Conservation (phyloP, 1,140 invertebrate genomes). For the Leptopilina boulardi region DNA sequence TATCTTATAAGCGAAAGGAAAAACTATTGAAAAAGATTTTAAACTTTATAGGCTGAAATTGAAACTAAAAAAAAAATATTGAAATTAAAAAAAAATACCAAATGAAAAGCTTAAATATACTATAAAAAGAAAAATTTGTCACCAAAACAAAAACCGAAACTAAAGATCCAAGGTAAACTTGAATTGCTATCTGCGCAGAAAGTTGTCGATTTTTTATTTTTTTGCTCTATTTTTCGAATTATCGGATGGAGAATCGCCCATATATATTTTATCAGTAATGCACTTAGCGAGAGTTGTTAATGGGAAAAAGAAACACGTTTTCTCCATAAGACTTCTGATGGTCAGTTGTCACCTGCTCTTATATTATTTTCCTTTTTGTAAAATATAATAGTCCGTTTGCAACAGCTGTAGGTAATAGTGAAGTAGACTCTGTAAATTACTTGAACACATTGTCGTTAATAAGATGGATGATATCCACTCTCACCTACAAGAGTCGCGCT, state of each 20-base stretch:
- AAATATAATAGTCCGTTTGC: not conserved
- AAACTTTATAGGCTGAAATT: too few relatives aligned
- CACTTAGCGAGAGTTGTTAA: slow-evolving; percentile 6
- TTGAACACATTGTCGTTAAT: slow-evolving; percentile 15
- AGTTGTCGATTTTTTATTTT: too few relatives aligned
- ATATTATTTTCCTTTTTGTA: not conserved
- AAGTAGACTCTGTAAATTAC: not conserved
- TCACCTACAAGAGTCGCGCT: not conserved
- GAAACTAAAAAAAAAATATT: too few relatives aligned
- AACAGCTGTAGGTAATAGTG: slow-evolving; percentile 8
- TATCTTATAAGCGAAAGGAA: too few relatives aligned
- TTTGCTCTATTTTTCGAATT: slow-evolving; percentile 19
- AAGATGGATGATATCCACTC: slow-evolving; percentile 14
- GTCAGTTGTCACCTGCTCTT: slow-evolving; percentile 17
- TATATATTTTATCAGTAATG: slow-evolving; percentile 32
- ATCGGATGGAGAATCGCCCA: not conserved
- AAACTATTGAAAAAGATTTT: too few relatives aligned
- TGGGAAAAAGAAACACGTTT: not conserved
- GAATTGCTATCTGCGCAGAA: too few relatives aligned
- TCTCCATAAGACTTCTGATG: slow-evolving; percentile 28
- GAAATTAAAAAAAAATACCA: too few relatives aligned
- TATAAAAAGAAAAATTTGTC: too few relatives aligned
- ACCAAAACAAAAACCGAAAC: too few relatives aligned
- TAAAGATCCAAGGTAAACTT: too few relatives aligned
- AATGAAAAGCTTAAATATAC: too few relatives aligned